Evolutionary conservation across 2,888 invertebrate species (phyloP).

Genomic region (Euproctis similis): DNA sequence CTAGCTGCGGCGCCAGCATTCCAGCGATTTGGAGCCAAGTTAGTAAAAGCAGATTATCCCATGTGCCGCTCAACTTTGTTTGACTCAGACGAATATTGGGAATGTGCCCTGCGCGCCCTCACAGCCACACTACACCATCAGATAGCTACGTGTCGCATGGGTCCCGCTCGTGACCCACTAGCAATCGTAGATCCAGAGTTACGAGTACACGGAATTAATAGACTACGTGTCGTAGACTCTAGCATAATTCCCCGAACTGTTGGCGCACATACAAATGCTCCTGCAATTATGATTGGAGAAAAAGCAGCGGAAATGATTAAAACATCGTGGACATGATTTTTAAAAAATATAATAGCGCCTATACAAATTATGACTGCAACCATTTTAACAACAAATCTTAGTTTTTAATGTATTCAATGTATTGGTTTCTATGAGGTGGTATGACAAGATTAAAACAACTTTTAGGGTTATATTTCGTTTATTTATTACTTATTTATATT

Average conservation of each 20-base stretch:
- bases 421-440: no score
- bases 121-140: slow-evolving; percentile 80
- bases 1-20: slow-evolving; percentile 77
- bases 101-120: slow-evolving; percentile 78
- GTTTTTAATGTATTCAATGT: no score
- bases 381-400: no score
- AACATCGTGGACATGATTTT: slow-evolving; percentile 25
- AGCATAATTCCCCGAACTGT: slow-evolving; percentile 80
- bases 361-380: no score
- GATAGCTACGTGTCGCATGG: slow-evolving; percentile 83
- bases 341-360: neutral
- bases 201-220: slow-evolving; percentile 76
- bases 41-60: slow-evolving; percentile 69
- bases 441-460: no score
- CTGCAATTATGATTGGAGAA: slow-evolving; percentile 83
- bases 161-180: slow-evolving; percentile 74
- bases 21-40: slow-evolving; percentile 69
- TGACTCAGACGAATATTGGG: slow-evolving; percentile 81
- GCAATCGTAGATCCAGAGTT: slow-evolving; percentile 80
- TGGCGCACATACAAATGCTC: slow-evolving; percentile 81
- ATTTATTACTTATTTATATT: no score
- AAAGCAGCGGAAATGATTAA: slow-evolving; percentile 81
- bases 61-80: slow-evolving; percentile 66
- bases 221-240: slow-evolving; percentile 80
- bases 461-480: no score